phyloP scores from a whole-genome alignment of 2,888 invertebrate species.

The Bellardia bayeri region DNA sequence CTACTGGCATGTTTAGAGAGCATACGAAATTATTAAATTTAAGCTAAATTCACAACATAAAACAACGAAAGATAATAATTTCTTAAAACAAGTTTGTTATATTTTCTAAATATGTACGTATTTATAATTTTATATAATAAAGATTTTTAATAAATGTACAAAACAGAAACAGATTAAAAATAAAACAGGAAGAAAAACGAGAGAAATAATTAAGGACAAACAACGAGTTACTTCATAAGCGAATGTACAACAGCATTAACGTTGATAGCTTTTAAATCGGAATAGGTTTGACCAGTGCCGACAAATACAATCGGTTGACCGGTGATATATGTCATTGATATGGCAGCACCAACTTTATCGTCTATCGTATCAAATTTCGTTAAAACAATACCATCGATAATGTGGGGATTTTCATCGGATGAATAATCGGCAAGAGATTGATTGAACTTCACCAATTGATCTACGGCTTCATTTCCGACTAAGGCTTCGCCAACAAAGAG shows the following conservation, averaged over 20 bases:
- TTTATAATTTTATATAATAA: slow-evolving; percentile 49
- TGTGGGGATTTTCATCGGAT: slow-evolving; percentile 91
- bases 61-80: slow-evolving; percentile 50
- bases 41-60: neutral
- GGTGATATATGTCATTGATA: slow-evolving; percentile 99
- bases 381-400: slow-evolving; percentile 99
- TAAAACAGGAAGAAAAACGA: slow-evolving; percentile 1
- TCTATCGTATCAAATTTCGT: slow-evolving; percentile 99
- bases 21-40: neutral
- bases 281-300: slow-evolving; percentile 99
- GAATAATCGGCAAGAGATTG: slow-evolving; percentile 97
- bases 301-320: slow-evolving; percentile 98
- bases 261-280: slow-evolving; percentile 98
- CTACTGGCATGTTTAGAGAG: neutral
- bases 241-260: slow-evolving; percentile 98
- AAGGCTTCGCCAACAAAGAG: slow-evolving; percentile 99
- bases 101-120: slow-evolving; percentile 59
- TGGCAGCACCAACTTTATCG: slow-evolving; percentile 99
- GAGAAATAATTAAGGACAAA: neutral
- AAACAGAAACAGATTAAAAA: slow-evolving; percentile 35
- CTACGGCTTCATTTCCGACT: slow-evolving; percentile 99
- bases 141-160: slow-evolving; percentile 70
- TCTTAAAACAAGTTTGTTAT: slow-evolving; percentile 45
- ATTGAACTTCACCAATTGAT: slow-evolving; percentile 99
- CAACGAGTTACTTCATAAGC: slow-evolving; percentile 91